These are phyloP conservation scores for Oegoconia quadripuncta DNA, from an alignment of 2,888 invertebrate genomes.

Conservation along the genomic window DNA sequence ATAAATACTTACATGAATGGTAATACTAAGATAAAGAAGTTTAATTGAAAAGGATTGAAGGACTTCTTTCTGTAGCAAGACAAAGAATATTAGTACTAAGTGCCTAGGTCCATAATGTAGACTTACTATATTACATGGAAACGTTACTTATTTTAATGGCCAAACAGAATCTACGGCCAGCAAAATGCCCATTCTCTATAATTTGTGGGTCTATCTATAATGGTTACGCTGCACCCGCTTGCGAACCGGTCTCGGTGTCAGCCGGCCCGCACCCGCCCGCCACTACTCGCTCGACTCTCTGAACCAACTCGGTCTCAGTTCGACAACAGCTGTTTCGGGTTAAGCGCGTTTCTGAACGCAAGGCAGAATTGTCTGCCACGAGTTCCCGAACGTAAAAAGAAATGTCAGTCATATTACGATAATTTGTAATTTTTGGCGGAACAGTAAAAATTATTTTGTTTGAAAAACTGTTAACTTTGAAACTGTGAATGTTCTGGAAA, in stretches of 20 bases:
- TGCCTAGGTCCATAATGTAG: too few relatives aligned
- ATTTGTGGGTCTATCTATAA: too few relatives aligned
- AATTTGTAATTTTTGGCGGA: slow-evolving; percentile 33
- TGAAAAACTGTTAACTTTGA: slow-evolving; percentile 4
- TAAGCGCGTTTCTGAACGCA: slow-evolving; percentile 54
- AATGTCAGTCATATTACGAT: slow-evolving; percentile 44
- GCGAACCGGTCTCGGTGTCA: slow-evolving; percentile 27
- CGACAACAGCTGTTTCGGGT: slow-evolving; percentile 49
- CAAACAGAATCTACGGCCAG: too few relatives aligned
- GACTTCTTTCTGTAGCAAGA: too few relatives aligned
- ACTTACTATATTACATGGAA: slow-evolving; percentile 19
- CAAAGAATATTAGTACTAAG: too few relatives aligned
- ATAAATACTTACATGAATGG: too few relatives aligned
- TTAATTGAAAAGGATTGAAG: too few relatives aligned
- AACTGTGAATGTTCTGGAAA: slow-evolving; percentile 17
- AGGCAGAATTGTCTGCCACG: slow-evolving; percentile 21
- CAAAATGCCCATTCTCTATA: too few relatives aligned
- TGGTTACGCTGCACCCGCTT: slow-evolving; percentile 10
- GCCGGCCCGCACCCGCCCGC: slow-evolving; percentile 15
- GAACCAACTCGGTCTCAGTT: slow-evolving; percentile 40
- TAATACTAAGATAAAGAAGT: too few relatives aligned
- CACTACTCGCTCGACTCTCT: slow-evolving; percentile 12
- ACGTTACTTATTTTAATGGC: not conserved
- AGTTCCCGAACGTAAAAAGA: slow-evolving; percentile 45
- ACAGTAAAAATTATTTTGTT: slow-evolving; percentile 16